Percentiles rank a stretch among this genome's conserved stretches.
Conservation (phyloP, 2,113 vertebrate genomes). For the Corvus cornix region DNA sequence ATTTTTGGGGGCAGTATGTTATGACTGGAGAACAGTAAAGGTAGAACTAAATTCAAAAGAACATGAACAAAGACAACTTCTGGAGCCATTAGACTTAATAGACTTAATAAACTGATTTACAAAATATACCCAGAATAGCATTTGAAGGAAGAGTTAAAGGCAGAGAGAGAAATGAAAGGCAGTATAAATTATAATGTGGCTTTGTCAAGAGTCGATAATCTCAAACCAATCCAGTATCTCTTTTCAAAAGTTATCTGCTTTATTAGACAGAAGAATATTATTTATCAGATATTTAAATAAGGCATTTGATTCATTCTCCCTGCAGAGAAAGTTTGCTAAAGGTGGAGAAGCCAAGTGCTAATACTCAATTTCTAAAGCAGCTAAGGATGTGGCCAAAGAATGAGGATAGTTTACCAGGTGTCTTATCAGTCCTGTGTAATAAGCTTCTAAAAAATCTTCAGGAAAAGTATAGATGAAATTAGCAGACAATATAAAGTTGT, state of each 20-base stretch:
- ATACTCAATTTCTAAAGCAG: background rate
- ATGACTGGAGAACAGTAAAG: background rate
- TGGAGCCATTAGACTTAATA: background rate
- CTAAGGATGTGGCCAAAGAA: background rate
- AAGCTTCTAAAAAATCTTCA: background rate
- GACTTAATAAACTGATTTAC: background rate
- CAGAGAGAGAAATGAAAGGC: background rate
- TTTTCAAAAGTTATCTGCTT: background rate
- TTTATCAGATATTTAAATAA: background rate
- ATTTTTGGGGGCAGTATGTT: background rate
- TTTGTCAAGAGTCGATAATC: background rate
- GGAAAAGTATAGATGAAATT: background rate
- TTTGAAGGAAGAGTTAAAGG: background rate
- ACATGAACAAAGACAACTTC: background rate
- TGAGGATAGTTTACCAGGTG: background rate
- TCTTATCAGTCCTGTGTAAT: background rate
- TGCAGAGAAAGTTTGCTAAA: background rate
- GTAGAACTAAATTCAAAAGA: background rate
- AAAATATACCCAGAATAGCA: background rate
- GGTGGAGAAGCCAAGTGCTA: background rate
- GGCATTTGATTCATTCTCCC: background rate
- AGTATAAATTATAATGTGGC: background rate
- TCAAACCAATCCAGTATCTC: background rate
- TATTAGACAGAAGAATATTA: background rate
- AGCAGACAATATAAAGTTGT: background rate